Base-by-base conservation (phyloP, 30 jellyfish, hydroid and myxozoan species). In the Nemopilema nomurai region DNA sequence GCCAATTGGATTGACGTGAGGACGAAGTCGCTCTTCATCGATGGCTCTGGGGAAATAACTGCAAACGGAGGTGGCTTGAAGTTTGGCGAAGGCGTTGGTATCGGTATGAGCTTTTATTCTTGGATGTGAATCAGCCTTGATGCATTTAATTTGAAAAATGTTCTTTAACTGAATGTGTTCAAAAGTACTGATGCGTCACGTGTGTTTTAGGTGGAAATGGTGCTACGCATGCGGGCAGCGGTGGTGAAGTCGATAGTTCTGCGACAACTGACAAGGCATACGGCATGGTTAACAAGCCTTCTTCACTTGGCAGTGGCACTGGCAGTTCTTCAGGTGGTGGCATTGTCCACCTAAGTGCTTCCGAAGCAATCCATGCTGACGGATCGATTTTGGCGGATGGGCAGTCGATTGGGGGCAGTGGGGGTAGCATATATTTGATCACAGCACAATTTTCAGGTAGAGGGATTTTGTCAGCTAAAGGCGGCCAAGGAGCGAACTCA, bases 141-240 rank as follows among this genome's bases (percentile, higher is more conserved):
- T n/a, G n/a, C n/a, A n/a, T n/a, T n/a, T n/a, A n/a, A n/a, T n/a
- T n/a, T n/a, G n/a, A n/a, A n/a, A n/a, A n/a, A n/a, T n/a, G n/a
- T n/a, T n/a, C n/a, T n/a, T n/a, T n/a, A n/a, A n/a, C n/a, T n/a
- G n/a, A n/a, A n/a, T n/a, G n/a, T n/a, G n/a, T n/a, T n/a, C n/a
- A n/a, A n/a, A 23, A 30, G 19, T 8, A 21, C 18, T 1, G 13
- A 28, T 16, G 77, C 28, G 23, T 16, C 13, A 50, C 41, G 0
- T 28, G 1, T 22, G 20, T n/a, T n/a, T 18, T 18, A 85, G 93
- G 88, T 51, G 93, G 93, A 7, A 76, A 85, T 63, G 93, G 93
- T 22, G 93, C 93, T 49, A 85, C 93, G 0, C 88, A 85, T 85
- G 93, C 84, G 0, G 93, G 93, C 73, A 69, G 88, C 41, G 93